Percentiles rank a stretch among this genome's conserved stretches.
Evolutionary conservation across 2,888 invertebrate genomes (phyloP).

Genomic region (Dione juno): DNA sequence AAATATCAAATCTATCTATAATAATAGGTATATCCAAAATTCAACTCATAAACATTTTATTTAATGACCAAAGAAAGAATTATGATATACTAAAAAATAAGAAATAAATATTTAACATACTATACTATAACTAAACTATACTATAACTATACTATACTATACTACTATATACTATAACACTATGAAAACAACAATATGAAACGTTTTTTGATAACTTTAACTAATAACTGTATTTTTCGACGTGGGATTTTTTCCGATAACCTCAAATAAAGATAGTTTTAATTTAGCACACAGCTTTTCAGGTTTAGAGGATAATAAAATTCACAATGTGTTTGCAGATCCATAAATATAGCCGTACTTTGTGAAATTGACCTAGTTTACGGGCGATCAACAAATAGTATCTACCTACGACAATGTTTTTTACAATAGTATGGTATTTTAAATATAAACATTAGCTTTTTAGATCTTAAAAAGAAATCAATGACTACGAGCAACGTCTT

Average conservation of each 20-base stretch:
- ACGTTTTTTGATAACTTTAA: not conserved
- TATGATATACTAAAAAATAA: too few species aligned
- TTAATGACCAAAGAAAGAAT: not conserved
- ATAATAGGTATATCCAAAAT: not conserved
- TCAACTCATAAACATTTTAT: not conserved
- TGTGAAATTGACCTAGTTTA: conserved; percentile 38
- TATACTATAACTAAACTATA: too few species aligned
- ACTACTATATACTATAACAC: too few species aligned
- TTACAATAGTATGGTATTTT: conserved; percentile 21
- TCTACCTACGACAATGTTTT: conserved; percentile 32
- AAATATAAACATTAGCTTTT: conserved; percentile 1
- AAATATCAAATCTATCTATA: not conserved
- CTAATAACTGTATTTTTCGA: too few species aligned
- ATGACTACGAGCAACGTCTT: too few species aligned
- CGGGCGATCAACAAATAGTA: conserved; percentile 30
- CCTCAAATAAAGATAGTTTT: conserved; percentile 6
- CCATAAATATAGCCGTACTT: conserved; percentile 36
- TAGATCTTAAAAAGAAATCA: not conserved
- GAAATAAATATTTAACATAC: too few species aligned
- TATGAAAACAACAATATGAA: not conserved
- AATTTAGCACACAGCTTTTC: conserved; percentile 21
- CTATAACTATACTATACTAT: too few species aligned
- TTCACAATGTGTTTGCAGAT: conserved; percentile 32
- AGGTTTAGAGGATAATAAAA: conserved; percentile 29
- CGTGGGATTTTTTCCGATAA: not conserved